Evolutionary conservation across 1,140 invertebrate species (phyloP).

Genomic region (Drosophila nikananu): DNA sequence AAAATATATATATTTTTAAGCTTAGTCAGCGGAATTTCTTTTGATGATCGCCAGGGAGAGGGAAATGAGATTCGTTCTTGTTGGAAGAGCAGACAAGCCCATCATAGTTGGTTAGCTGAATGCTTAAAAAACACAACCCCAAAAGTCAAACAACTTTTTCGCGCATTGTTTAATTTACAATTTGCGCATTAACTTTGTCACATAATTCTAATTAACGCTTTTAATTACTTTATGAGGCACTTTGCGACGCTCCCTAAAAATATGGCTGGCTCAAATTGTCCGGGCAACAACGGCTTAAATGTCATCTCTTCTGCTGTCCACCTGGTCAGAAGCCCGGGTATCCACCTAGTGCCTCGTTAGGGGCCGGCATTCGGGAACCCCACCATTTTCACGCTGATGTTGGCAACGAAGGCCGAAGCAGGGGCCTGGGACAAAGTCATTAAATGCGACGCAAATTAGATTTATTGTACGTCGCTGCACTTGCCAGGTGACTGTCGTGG

Average conservation of each 20-base stretch:
- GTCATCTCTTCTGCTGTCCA: constrained; percentile 46
- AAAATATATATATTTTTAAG: constrained; percentile 19
- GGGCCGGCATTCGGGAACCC: constrained; percentile 43
- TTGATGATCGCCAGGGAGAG: constrained; percentile 25
- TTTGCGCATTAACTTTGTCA: constrained; percentile 83
- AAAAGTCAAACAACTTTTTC: constrained; percentile 34
- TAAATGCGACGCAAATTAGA: constrained; percentile 85
- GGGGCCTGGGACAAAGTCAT: constrained; percentile 80
- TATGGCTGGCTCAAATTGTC: constrained; percentile 77
- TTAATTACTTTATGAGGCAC: constrained; percentile 83
- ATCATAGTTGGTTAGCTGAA: constrained; percentile 26
- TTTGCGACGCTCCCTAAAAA: constrained; percentile 79
- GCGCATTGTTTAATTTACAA: constrained; percentile 82
- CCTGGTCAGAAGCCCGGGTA: constrained; percentile 26
- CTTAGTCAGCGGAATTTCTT: constrained; percentile 50
- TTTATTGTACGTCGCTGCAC: constrained; percentile 82
- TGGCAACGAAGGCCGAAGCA: constrained; percentile 36
- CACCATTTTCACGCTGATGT: constrained; percentile 65
- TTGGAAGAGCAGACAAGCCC: constrained; percentile 5
- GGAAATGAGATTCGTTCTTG: constrained; percentile 9
- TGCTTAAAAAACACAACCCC: constrained; percentile 10
- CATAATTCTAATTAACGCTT: constrained; percentile 83
- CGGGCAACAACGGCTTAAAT: constrained; percentile 74
- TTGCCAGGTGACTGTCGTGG: constrained; percentile 58
- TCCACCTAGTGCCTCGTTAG: constrained; percentile 73